Evolutionary conservation across 1,140 invertebrate species (phyloP), one percentile per base, ranked within the genome.

Genomic region (Drosophila virilis): DNA sequence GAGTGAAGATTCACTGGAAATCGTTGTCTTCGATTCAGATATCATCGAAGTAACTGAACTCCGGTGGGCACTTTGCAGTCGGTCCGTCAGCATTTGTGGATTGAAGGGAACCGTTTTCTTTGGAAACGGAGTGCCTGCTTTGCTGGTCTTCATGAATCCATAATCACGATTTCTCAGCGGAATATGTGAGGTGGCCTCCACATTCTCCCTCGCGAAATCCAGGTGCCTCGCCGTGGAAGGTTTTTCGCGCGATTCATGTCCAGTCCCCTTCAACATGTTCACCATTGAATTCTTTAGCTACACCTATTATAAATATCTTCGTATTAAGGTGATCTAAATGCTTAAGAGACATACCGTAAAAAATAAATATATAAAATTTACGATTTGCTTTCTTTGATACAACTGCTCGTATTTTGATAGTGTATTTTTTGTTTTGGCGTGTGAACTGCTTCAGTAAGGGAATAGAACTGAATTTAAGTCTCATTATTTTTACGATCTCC

Each of bases 91-190:
- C 15, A 48, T 12, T 7, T 40, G 12, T 0, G 50, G 8, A 10
- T 42, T 32, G 1, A 69, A 6, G 1, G 43, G 32, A 38, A 52
- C 8, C 1, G 52, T 13, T 2, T 13, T 33, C 15, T 7, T 32
- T 32, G 1, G 71, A 12, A 45, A 51, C 8, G 58, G 72, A 6
- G 67, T 80, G 1, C 42, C 8, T 0, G 15, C 22, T 8, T 64
- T 58, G 0, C 9, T 46, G 2, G 48, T 40, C 51, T 57, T 80
- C 4, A 60, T 8, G 4, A 76, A 80, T 2, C 73, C 77, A 58
- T 79, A 80, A 8, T 66, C 62, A 4, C 66, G 78, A 6, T 15
- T 1, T 6, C 10, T n/a, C 12, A 66, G 1, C 4, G 40, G 42
- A 6, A 42, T 37, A 4, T 9, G 46, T 10, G 48, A 54, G 8